phyloP scores from a whole-genome alignment of 2,888 invertebrate genomes.

The Stenotaenia linearis region DNA sequence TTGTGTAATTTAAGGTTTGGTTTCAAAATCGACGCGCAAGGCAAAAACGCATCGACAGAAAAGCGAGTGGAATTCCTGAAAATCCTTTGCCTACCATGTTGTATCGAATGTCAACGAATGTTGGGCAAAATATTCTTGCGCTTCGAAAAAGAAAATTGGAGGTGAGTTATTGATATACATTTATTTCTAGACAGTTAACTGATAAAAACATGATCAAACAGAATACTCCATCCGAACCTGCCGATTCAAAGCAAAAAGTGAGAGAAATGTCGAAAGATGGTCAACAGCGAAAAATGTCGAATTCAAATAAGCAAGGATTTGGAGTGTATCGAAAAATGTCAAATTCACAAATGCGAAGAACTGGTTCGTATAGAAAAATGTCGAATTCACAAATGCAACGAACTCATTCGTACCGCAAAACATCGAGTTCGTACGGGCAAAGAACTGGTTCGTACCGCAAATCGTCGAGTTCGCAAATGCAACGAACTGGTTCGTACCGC shows the following conservation, averaged over 20 bases:
- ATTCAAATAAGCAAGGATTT: neutral
- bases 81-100: conserved; percentile 18
- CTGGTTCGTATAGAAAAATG: neutral
- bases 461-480: neutral
- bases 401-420: neutral
- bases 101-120: neutral
- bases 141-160: neutral
- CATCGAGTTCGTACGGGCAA: neutral
- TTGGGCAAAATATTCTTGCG: neutral
- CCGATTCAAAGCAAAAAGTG: too few species aligned
- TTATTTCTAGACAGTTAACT: neutral
- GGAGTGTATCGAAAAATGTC: neutral
- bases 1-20: neutral
- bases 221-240: neutral
- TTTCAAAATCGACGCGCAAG: conserved; percentile 27
- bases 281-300: too few species aligned
- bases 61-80: neutral
- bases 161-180: neutral
- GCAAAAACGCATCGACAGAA: neutral
- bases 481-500: neutral
- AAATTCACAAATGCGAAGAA: neutral
- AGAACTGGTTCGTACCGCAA: neutral
- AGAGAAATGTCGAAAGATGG: neutral
- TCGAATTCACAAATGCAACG: neutral
- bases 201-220: neutral